Percentiles rank a stretch among this genome's conserved stretches.
Evolutionary conservation across 2,888 invertebrate species (phyloP).

Genomic region (Nebria salina): DNA sequence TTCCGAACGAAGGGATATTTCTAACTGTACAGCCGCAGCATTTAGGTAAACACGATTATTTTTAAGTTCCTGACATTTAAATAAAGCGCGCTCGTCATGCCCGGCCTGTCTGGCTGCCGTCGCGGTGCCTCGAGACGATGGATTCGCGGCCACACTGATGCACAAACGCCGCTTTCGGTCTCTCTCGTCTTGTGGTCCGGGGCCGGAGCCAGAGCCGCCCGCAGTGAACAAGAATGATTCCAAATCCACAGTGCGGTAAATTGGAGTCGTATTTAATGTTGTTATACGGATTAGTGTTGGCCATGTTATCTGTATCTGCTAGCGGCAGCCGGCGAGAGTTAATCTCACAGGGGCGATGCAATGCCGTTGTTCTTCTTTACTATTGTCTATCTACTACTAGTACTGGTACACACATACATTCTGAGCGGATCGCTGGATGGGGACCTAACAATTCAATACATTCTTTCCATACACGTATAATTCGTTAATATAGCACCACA

Average conservation of each 20-base stretch:
- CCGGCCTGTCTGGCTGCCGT: not conserved
- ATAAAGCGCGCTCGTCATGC: slow-evolving; percentile 28
- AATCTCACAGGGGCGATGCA: slow-evolving; percentile 57
- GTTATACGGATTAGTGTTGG: slow-evolving; percentile 64
- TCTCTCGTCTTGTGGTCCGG: slow-evolving; percentile 7
- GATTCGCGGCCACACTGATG: slow-evolving; percentile 12
- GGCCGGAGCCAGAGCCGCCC: not conserved
- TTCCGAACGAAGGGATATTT: slow-evolving; percentile 50
- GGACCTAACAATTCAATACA: not conserved
- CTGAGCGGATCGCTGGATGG: not conserved
- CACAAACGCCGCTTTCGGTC: slow-evolving; percentile 2
- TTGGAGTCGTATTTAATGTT: slow-evolving; percentile 67
- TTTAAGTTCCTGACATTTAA: slow-evolving; percentile 52
- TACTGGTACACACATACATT: not conserved
- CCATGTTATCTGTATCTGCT: slow-evolving; percentile 61
- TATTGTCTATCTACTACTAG: not conserved
- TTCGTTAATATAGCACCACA: not conserved
- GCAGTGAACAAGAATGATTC: slow-evolving; percentile 56
- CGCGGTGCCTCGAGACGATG: slow-evolving; percentile 4
- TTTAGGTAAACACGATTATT: slow-evolving; percentile 56
- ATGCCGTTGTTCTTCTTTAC: slow-evolving; percentile 15
- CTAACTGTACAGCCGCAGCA: slow-evolving; percentile 37
- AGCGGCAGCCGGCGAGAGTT: slow-evolving; percentile 59
- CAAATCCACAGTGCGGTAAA: slow-evolving; percentile 66
- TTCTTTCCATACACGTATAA: not conserved